These are phyloP conservation scores for Scarus forsteni DNA, from an alignment of 2,797 vertebrate genomes.

Conservation along the genomic window DNA sequence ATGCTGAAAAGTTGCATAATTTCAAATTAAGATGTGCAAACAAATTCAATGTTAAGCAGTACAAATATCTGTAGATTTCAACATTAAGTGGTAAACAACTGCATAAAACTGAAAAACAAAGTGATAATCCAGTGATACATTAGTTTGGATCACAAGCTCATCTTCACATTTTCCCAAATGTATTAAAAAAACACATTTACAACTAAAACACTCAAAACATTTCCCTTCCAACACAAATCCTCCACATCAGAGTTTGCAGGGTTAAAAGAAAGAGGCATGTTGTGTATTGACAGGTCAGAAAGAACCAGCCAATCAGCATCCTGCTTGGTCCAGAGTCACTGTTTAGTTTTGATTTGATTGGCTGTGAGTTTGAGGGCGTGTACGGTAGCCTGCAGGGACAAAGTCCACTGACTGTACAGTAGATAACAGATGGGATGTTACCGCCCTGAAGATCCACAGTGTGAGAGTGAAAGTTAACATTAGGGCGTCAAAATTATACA, in stretches of 20 bases:
- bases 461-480: not conserved
- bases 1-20: no score
- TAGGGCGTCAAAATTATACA: not conserved
- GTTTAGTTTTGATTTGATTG: slow-evolving; percentile 67
- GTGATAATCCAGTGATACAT: no score
- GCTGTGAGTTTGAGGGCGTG: slow-evolving; percentile 20
- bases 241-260: not conserved
- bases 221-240: not conserved
- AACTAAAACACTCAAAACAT: not conserved
- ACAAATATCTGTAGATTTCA: no score
- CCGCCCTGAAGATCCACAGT: not conserved
- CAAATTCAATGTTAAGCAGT: no score
- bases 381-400: slow-evolving; percentile 18
- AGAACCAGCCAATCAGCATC: slow-evolving; percentile 43
- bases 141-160: no score
- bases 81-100: no score
- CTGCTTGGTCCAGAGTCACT: not conserved
- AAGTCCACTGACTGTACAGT: slow-evolving; percentile 29
- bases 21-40: no score
- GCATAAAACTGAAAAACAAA: no score
- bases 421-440: slow-evolving; percentile 47
- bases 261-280: not conserved
- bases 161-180: not conserved
- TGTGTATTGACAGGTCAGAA: not conserved
- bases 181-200: not conserved